Evolutionary conservation across 1,140 invertebrate species (phyloP).

Genomic region (Solen grandis): DNA sequence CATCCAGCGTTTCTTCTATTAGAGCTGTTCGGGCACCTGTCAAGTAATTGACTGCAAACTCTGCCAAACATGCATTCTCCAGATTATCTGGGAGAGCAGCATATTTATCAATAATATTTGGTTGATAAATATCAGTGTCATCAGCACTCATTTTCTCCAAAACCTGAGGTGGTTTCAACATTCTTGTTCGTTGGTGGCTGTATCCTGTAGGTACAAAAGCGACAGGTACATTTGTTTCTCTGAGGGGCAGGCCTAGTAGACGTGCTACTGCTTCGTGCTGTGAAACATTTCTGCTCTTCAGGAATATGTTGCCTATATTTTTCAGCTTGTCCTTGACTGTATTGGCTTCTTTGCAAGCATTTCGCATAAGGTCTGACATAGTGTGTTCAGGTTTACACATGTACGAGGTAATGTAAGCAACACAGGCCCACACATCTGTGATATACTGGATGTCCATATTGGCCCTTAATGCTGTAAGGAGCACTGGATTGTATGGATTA

Average conservation of each 20-base stretch:
- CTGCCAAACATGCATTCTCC: conserved; percentile 1
- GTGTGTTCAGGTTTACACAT: too few species aligned
- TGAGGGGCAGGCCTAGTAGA: not conserved
- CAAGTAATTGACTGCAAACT: conserved; percentile 19
- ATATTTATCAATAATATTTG: conserved; percentile 8
- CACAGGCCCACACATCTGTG: too few species aligned
- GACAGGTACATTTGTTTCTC: conserved; percentile 3
- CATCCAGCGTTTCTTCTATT: not conserved
- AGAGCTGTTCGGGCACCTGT: not conserved
- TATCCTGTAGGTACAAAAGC: not conserved
- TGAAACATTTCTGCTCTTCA: not conserved
- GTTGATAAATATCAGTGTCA: conserved; percentile 6
- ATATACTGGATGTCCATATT: too few species aligned
- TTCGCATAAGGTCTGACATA: too few species aligned
- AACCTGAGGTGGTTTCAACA: not conserved
- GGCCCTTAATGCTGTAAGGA: too few species aligned
- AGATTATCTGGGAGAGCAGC: not conserved
- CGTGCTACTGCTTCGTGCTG: conserved; percentile 3
- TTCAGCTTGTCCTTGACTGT: conserved; percentile 2
- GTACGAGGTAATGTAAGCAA: too few species aligned
- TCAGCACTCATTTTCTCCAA: not conserved
- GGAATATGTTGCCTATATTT: not conserved
- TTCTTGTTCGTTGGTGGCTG: conserved; percentile 10
- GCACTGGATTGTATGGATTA: too few species aligned
- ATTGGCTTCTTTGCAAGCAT: too few species aligned